Conservation (phyloP, 2,888 invertebrate species). For the Alcis repandata region DNA sequence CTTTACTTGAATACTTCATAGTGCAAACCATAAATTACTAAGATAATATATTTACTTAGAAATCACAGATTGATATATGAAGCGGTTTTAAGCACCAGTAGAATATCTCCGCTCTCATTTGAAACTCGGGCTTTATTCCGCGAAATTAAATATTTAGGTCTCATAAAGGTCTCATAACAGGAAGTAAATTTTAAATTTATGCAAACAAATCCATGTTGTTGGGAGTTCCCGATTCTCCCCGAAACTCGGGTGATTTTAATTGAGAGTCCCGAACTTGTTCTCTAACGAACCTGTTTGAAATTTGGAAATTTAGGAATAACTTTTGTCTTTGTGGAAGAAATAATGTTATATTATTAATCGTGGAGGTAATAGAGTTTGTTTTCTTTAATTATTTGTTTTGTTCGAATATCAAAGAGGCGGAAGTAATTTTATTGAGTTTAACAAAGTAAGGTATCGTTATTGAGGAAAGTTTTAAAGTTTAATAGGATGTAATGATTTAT, state of each 20-base stretch:
- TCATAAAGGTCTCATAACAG: constrained; percentile 28
- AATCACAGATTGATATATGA: no score
- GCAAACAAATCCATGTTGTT: constrained; percentile 48
- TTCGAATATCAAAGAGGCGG: constrained; percentile 16
- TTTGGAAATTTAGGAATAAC: constrained; percentile 32
- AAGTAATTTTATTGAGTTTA: constrained; percentile 5
- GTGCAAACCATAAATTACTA: no score
- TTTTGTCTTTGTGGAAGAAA: constrained; percentile 37
- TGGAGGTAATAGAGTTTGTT: constrained; percentile 35
- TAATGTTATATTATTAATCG: constrained; percentile 31
- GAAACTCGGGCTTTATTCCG: constrained; percentile 7
- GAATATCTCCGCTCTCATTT: neutral
- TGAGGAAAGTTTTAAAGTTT: constrained; percentile 5
- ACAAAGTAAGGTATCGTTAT: neutral
- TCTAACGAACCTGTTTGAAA: constrained; percentile 36
- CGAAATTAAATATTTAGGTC: constrained; percentile 25
- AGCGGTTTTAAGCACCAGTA: neutral
- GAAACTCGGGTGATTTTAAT: constrained; percentile 27
- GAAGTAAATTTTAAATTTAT: constrained; percentile 47
- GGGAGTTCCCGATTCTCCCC: constrained; percentile 20
- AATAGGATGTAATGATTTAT: neutral
- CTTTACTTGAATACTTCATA: no score
- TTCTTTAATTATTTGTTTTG: constrained; percentile 24
- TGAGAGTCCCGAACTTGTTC: constrained; percentile 25
- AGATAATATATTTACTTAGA: no score